Conservation (phyloP, 1,140 invertebrate genomes). For the Diabrotica undecimpunctata region DNA sequence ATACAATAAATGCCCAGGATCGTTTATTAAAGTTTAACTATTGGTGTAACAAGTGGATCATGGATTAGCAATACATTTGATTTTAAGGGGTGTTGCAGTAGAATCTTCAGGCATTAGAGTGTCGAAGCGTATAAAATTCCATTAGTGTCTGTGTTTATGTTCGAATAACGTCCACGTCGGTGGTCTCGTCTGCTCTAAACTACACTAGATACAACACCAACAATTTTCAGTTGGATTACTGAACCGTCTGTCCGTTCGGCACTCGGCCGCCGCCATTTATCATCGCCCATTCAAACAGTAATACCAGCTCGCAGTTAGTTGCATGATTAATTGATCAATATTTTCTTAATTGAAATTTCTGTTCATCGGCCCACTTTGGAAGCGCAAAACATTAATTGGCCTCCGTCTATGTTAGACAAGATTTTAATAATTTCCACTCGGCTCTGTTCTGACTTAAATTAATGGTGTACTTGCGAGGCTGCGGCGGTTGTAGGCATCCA, state of each 20-base stretch:
- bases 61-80: no score
- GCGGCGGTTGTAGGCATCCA: no score
- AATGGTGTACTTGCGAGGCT: not conserved
- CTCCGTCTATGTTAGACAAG: not conserved
- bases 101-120: no score
- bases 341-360: conserved; percentile 3
- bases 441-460: not conserved
- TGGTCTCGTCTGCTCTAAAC: not conserved
- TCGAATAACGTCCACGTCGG: not conserved
- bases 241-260: no score
- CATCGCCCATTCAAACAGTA: not conserved
- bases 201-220: not conserved
- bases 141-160: not conserved
- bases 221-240: not conserved
- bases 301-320: not conserved
- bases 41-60: no score
- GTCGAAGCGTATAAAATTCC: not conserved
- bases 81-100: no score
- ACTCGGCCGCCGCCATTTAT: not conserved
- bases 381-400: conserved; percentile 1
- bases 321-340: not conserved
- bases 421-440: not conserved
- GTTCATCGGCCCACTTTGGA: not conserved
- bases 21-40: no score
- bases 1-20: no score